Conservation (phyloP, 2,113 vertebrate genomes). For the Aramus guarauna region DNA sequence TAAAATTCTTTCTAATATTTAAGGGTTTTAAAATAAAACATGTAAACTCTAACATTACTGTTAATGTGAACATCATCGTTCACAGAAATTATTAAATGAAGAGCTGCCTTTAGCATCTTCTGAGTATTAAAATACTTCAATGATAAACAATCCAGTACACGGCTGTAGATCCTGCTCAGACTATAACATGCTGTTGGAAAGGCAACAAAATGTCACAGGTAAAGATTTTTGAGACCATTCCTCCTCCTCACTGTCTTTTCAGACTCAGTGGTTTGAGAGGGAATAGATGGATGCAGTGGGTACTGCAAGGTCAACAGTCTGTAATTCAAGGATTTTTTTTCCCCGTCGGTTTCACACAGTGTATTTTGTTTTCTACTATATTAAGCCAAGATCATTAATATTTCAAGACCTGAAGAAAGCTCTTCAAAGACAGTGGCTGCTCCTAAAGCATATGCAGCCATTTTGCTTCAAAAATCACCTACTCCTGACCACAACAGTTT, state of each 20-base stretch:
- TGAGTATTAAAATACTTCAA: neutral
- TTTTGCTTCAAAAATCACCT: conserved; percentile 60
- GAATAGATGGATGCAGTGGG: neutral
- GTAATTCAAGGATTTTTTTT: neutral
- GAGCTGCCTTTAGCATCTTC: neutral
- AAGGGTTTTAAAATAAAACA: neutral
- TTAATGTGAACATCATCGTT: neutral
- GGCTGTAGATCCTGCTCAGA: neutral
- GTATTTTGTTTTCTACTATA: conserved; percentile 64
- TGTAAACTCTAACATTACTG: neutral
- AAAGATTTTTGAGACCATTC: neutral
- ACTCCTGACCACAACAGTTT: neutral
- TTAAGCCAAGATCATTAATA: conserved; percentile 73
- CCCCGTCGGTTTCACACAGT: neutral
- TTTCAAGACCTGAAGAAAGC: conserved; percentile 69
- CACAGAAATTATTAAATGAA: neutral
- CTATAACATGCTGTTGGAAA: neutral
- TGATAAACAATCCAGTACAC: neutral
- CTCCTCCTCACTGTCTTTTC: neutral
- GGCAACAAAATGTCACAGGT: neutral
- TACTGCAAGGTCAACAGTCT: conserved; percentile 38
- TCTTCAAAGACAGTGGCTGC: conserved; percentile 29
- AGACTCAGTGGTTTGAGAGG: neutral
- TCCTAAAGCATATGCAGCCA: conserved; percentile 36
- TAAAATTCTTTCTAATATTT: neutral